A percentile compares a stretch with the other conserved stretches of the same genome.
Conservation (phyloP, 2,113 vertebrate species). For the Phylloscopus trochiloides region DNA sequence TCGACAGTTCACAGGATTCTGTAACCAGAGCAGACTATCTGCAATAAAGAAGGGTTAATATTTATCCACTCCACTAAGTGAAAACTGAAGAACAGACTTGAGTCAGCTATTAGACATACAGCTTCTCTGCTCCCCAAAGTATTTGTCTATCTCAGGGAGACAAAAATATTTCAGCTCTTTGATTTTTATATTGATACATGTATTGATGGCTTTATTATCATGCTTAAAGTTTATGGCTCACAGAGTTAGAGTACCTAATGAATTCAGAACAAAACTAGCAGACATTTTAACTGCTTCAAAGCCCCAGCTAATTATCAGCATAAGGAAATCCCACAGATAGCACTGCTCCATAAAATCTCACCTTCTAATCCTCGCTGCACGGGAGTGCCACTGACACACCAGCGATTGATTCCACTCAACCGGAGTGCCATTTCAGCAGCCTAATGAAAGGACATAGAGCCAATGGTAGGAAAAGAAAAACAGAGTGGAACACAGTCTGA, state of each 20-base stretch:
- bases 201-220: neutral
- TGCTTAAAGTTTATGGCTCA: neutral
- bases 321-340: neutral
- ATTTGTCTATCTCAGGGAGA: neutral
- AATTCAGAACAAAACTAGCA: neutral
- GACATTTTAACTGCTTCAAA: neutral
- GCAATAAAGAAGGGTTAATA: neutral
- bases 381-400: constrained; percentile 97
- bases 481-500: neutral
- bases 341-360: constrained; percentile 41
- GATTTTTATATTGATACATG: neutral
- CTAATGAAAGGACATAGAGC: constrained; percentile 62
- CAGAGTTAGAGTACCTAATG: neutral
- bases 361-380: constrained; percentile 98
- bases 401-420: constrained; percentile 92
- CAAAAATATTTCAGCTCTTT: neutral
- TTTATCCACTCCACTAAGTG: neutral
- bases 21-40: neutral
- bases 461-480: neutral
- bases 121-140: neutral
- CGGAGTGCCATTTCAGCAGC: constrained; percentile 98
- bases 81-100: neutral
- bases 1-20: neutral
- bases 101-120: neutral
- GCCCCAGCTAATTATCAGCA: neutral